Base-by-base conservation (phyloP, 2,113 vertebrate species). In the Myrmecobius fasciatus region DNA sequence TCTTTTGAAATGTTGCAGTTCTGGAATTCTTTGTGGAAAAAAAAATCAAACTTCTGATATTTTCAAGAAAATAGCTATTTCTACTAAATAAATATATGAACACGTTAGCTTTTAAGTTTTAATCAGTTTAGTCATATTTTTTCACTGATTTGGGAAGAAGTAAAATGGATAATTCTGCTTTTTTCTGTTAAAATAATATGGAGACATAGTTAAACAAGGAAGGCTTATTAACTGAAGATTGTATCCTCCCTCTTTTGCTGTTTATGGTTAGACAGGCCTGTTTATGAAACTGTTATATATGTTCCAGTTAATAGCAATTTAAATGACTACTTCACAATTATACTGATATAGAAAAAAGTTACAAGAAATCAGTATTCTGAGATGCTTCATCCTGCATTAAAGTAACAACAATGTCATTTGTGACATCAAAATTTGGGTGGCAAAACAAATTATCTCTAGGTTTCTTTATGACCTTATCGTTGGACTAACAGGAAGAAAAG, bases 1-100 rank as follows among this genome's bases (percentile, higher is more conserved):
- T 60, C 51, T 93, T 90, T 48, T 8, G 54, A 93, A 95, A 91
- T 90, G 92, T 53, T 94, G 10, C 3, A 36, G 75, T 92, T 83
- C 67, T 11, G 25, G 11, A 1, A 51, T 94, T 43, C 54, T 36
- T 43, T 60, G 11, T 10, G 11, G 24, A 43, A 12, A 47, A 43
- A 25, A 20, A 10, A 94, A 49, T 0, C 7, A 24, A 52, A 43
- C 14, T 28, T 53, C 47, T 28, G 48, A 67, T 25, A 1, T 17
- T 46, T 10, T 94, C 91, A 93, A 53, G 54, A 60, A 90, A 46
- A 94, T 0, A 89, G 83, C 36, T 1, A 47, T 4, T 20, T 89
- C 36, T 36, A 43, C 28, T 0, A 93, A 67, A 75, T 60, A 53
- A 24, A 1, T 0, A 31, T 36, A 14, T 26, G 36, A 36, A 17